A percentile compares a stretch with the other conserved stretches of the same genome.
These are phyloP conservation scores for Odontomyia ornata DNA, from an alignment of 2,888 invertebrate genomes.

Conservation along the genomic window DNA sequence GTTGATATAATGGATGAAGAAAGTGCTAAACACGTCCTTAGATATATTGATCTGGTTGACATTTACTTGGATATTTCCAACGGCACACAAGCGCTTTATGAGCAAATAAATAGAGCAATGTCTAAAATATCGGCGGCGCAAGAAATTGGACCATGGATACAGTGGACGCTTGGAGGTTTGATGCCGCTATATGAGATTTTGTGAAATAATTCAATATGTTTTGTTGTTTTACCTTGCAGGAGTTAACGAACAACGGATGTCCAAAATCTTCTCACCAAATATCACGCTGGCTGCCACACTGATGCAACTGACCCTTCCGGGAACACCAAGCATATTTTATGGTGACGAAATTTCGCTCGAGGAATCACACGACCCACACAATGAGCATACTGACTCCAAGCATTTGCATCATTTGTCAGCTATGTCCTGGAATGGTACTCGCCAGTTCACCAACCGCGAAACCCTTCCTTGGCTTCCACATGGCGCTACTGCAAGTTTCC, in stretches of 20 bases:
- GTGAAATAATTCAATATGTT: too few species aligned
- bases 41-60: conserved; percentile 77
- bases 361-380: conserved; percentile 68
- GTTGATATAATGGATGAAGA: conserved; percentile 65
- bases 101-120: conserved; percentile 69
- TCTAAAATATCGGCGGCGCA: conserved; percentile 68
- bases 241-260: conserved; percentile 68
- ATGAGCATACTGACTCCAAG: conserved; percentile 69
- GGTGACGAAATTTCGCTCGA: conserved; percentile 87
- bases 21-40: conserved; percentile 70
- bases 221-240: background rate
- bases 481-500: conserved; percentile 66
- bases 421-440: conserved; percentile 71
- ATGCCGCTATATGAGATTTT: background rate
- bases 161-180: conserved; percentile 77
- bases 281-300: conserved; percentile 75
- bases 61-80: conserved; percentile 70
- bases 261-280: conserved; percentile 69
- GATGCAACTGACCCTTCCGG: conserved; percentile 84
- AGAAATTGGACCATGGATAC: conserved; percentile 77
- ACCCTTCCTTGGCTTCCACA: conserved; percentile 74
- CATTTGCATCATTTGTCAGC: conserved; percentile 75
- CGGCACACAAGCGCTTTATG: conserved; percentile 69
- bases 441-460: conserved; percentile 65
- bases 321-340: conserved; percentile 86